Conservation (phyloP, 2,797 vertebrate genomes). For the Dermochelys coriacea region DNA sequence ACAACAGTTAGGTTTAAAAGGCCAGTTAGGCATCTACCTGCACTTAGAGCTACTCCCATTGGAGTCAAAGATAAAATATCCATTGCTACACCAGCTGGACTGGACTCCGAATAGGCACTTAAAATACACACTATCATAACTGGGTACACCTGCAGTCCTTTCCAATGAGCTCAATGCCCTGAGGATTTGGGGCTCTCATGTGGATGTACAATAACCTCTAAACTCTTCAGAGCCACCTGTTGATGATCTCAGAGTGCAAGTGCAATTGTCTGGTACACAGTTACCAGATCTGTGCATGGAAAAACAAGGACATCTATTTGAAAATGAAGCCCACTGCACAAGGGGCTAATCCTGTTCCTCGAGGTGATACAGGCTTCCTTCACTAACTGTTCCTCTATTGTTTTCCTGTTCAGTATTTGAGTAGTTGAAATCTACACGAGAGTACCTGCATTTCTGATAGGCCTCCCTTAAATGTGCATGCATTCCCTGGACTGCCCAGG, state of each 20-base stretch:
- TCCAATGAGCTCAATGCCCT: not conserved
- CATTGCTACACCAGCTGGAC: not conserved
- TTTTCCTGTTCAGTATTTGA: not conserved
- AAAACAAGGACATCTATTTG: not conserved
- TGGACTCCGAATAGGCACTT: not conserved
- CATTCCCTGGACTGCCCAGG: not conserved
- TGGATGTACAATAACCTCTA: conserved; percentile 23
- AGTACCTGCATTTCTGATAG: not conserved
- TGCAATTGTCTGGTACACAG: not conserved
- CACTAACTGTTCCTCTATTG: not conserved
- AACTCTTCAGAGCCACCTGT: conserved; percentile 4
- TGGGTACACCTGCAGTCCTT: not conserved
- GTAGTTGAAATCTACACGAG: not conserved
- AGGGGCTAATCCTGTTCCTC: not conserved
- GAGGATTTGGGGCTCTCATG: not conserved
- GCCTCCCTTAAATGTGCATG: not conserved
- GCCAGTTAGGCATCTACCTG: not conserved
- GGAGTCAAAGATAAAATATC: not conserved
- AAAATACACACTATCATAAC: not conserved
- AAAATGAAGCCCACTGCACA: not conserved
- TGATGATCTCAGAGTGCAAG: not conserved
- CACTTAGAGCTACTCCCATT: not conserved
- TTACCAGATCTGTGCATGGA: not conserved
- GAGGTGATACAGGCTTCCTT: not conserved
- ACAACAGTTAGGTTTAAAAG: conserved; percentile 22